Conservation (phyloP, 2,113 vertebrate species). For the Clinocottus analis region DNA sequence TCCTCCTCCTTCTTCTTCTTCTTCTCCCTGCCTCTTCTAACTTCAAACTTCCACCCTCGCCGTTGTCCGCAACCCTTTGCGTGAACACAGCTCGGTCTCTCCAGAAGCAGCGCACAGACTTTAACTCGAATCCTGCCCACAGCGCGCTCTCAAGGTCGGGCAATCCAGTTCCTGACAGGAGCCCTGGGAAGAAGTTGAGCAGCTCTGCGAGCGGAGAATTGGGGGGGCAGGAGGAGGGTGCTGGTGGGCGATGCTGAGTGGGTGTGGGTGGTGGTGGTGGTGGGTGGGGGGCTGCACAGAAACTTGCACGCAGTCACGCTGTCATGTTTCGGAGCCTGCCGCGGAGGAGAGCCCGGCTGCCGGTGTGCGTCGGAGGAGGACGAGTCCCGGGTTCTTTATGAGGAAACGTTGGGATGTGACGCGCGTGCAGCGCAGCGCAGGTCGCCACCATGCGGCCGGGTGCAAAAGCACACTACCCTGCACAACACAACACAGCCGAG, state of each 20-base stretch:
- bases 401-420: constrained; percentile 48
- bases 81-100: background rate
- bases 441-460: constrained; percentile 80
- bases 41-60: constrained; percentile 49
- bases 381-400: constrained; percentile 73
- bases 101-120: constrained; percentile 28
- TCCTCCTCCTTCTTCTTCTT: constrained; percentile 1
- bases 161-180: constrained; percentile 49
- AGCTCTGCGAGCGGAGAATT: constrained; percentile 24
- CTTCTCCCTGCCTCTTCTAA: background rate
- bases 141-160: constrained; percentile 65
- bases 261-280: background rate
- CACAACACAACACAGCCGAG: background rate
- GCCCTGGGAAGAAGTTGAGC: constrained; percentile 47
- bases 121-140: constrained; percentile 52
- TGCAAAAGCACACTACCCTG: constrained; percentile 60
- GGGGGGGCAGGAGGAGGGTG: background rate
- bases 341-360: constrained; percentile 67
- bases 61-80: background rate
- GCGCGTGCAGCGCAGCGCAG: constrained; percentile 63
- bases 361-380: constrained; percentile 64
- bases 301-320: constrained; percentile 55
- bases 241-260: no score
- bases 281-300: background rate
- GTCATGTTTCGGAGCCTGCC: constrained; percentile 56